A percentile compares a stretch with the other conserved stretches of the same genome.
Conservation (phyloP, 2,797 vertebrate species). For the Telmatherina bonti region DNA sequence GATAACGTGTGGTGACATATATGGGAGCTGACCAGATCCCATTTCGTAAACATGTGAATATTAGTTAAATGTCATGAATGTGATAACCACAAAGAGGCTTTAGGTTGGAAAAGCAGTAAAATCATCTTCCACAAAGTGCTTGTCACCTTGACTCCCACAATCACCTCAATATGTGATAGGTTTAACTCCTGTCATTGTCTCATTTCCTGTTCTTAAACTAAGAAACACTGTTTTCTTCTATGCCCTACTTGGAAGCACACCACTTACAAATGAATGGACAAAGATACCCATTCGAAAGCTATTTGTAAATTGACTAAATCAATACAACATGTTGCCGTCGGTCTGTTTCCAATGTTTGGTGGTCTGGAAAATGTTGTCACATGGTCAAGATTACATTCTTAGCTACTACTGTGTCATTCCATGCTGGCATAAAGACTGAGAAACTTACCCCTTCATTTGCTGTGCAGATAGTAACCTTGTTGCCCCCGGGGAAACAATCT, state of each 20-base stretch:
- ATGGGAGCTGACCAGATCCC: slow-evolving; percentile 1
- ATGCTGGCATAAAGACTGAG: slow-evolving; percentile 42
- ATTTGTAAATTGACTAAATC: slow-evolving; percentile 79
- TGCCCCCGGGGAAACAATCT: slow-evolving; percentile 64
- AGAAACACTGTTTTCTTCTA: slow-evolving; percentile 60
- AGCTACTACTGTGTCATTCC: slow-evolving; percentile 64
- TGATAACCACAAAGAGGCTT: slow-evolving; percentile 26
- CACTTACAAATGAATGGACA: slow-evolving; percentile 60
- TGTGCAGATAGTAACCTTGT: slow-evolving; percentile 42
- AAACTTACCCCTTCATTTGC: slow-evolving; percentile 49
- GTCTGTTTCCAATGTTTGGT: slow-evolving; percentile 77
- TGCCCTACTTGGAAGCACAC: slow-evolving; percentile 67
- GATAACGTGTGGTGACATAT: slow-evolving; percentile 5
- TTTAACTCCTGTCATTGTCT: slow-evolving; percentile 74
- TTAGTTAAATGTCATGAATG: slow-evolving; percentile 29
- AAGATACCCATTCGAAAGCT: slow-evolving; percentile 68
- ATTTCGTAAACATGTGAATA: slow-evolving; percentile 32
- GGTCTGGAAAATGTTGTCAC: slow-evolving; percentile 76
- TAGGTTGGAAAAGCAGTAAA: slow-evolving; percentile 50
- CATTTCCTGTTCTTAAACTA: slow-evolving; percentile 76
- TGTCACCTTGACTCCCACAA: slow-evolving; percentile 54
- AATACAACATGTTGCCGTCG: slow-evolving; percentile 69
- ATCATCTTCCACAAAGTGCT: slow-evolving; percentile 41
- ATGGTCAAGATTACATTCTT: slow-evolving; percentile 63
- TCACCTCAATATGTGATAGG: slow-evolving; percentile 68